A percentile compares a stretch with the other conserved stretches of the same genome.
phyloP scores from a whole-genome alignment of 2,888 invertebrate species.

The Aleiodes alternator region DNA sequence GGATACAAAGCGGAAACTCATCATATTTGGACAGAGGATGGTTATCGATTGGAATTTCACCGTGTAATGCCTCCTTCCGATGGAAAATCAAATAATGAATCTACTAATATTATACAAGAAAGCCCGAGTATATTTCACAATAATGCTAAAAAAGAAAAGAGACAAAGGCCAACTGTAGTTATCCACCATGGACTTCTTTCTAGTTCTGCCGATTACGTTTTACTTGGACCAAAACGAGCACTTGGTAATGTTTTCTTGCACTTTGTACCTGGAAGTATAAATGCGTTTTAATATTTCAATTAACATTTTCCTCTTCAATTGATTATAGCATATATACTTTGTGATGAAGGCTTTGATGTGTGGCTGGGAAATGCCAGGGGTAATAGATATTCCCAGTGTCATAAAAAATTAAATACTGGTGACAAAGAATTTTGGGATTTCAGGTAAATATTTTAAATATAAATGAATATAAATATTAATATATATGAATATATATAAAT shows the following conservation, averaged over 20 bases:
- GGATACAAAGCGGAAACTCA: slow-evolving; percentile 75
- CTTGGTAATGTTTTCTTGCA: slow-evolving; percentile 60
- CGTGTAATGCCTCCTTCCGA: slow-evolving; percentile 68
- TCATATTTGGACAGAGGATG: slow-evolving; percentile 76
- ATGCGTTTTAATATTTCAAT: background rate
- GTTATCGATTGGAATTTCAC: slow-evolving; percentile 75
- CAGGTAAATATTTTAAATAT: slow-evolving; percentile 60
- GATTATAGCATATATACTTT: slow-evolving; percentile 67
- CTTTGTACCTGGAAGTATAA: slow-evolving; percentile 1
- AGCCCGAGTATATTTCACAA: slow-evolving; percentile 20
- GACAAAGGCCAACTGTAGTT: slow-evolving; percentile 63
- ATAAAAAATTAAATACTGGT: slow-evolving; percentile 66
- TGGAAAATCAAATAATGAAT: slow-evolving; percentile 12
- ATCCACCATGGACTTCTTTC: slow-evolving; percentile 70
- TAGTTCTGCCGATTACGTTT: slow-evolving; percentile 71
- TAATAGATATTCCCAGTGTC: slow-evolving; percentile 70
- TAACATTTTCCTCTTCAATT: slow-evolving; percentile 4
- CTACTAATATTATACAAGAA: slow-evolving; percentile 15
- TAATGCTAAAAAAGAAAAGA: slow-evolving; percentile 16
- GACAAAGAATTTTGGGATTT: slow-evolving; percentile 73
- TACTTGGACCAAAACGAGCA: slow-evolving; percentile 70
- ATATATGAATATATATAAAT: background rate
- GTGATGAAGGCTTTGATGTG: slow-evolving; percentile 70
- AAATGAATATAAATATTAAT: too few species aligned
- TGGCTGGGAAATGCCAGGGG: slow-evolving; percentile 73